Evolutionary conservation across 2,888 invertebrate species (phyloP), one percentile per base, ranked within the genome.

Genomic region (Eristalis pertinax): DNA sequence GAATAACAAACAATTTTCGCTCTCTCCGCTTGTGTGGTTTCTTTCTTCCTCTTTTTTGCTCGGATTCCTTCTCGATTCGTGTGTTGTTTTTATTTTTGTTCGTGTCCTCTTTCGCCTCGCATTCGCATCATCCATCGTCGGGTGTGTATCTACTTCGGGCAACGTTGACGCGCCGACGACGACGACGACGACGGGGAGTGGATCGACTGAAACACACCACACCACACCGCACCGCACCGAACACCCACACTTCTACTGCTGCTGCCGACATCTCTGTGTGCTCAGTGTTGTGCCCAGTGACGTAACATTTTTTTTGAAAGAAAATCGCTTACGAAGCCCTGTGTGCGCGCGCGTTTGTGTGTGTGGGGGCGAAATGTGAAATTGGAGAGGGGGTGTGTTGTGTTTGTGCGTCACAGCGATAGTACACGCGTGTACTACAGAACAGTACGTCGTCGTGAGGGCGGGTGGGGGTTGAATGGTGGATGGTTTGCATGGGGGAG

Each of bases 1-100:
- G 87, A 87, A 87, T 79, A 87, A 87, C 87, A 87, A 87, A 87
- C 87, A 87, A 79, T 83, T 87, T 86, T 69, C 75, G 22, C 79
- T 83, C 83, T 75, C 67, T 76, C 76, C 68, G 56, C 72, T 84
- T 69, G 79, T 35, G 41, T 58, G 35, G 43, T 43, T 43, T 43
- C n/a, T 65, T 32, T 58, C 38, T 32, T 15, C 10, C 63, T 69
- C 43, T 35, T 50, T n/a, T 38, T 68, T 56, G 38, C 26, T 26
- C 15, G 56, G 29, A 56, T 32, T 41, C 22, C 38, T 41, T 56
- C 64, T 15, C 22, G 11, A 32, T 69, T n/a, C 56, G 35, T 35
- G 43, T 24, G 67, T 72, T 87, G 87, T 87, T 87, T 82, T 87
- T 87, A 87, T 87, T 87, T 87, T 87, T 83, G 87, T 87, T 79